Evolutionary conservation across 2,113 vertebrate species (phyloP).

Genomic region (Lepus americanus): DNA sequence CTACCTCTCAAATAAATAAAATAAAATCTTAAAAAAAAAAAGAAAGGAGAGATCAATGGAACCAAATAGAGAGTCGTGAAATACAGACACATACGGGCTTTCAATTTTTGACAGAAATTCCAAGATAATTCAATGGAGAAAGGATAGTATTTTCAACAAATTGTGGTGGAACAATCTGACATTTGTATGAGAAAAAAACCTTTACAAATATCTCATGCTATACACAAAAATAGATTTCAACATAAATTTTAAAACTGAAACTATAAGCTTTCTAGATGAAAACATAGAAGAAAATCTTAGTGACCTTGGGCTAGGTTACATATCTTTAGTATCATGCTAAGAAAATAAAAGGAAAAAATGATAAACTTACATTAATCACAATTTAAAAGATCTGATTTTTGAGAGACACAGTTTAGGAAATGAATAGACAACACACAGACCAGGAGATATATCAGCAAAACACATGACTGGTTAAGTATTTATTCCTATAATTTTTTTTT

Average conservation of each 20-base stretch:
- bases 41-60: too few species aligned
- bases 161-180: background rate
- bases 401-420: background rate
- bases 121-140: background rate
- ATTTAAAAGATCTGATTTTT: background rate
- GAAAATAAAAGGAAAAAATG: background rate
- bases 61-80: background rate
- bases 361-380: background rate
- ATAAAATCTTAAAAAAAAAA: too few species aligned
- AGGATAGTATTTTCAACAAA: background rate
- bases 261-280: too few species aligned
- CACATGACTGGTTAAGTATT: background rate
- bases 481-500: background rate
- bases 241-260: too few species aligned
- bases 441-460: slow-evolving; percentile 45
- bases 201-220: background rate
- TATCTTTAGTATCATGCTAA: background rate
- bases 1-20: too few species aligned
- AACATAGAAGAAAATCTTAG: background rate
- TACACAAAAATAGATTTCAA: background rate
- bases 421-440: background rate
- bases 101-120: background rate
- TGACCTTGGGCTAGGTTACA: background rate
- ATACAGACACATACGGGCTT: background rate
- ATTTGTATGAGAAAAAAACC: background rate